Conservation (phyloP, 1,140 invertebrate genomes). For the Hyles vespertilio region DNA sequence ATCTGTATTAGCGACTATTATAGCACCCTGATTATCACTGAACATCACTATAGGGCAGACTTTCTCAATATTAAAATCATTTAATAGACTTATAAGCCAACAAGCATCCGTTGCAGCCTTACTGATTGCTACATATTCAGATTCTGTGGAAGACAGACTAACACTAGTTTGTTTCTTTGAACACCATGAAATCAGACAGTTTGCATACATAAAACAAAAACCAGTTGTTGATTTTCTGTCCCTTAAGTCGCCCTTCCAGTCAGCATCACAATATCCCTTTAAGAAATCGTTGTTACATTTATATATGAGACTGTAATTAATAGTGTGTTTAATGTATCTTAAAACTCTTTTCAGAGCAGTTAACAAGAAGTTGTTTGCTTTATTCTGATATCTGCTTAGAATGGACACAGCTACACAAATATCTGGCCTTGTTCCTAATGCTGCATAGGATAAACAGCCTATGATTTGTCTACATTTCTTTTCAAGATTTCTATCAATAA, state of each 20-base stretch:
- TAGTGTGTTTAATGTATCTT: slow-evolving; percentile 30
- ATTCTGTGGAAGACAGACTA: slow-evolving; percentile 57
- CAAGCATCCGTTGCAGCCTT: slow-evolving; percentile 43
- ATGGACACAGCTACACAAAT: slow-evolving; percentile 4
- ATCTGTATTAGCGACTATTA: too few relatives aligned
- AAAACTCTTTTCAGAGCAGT: slow-evolving; percentile 30
- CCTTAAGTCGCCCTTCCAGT: slow-evolving; percentile 37
- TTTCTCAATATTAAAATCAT: too few relatives aligned
- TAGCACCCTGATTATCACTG: too few relatives aligned
- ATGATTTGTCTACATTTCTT: too few relatives aligned
- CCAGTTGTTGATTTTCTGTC: slow-evolving; percentile 38
- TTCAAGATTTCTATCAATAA: too few relatives aligned
- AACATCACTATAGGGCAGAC: too few relatives aligned
- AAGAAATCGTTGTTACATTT: slow-evolving; percentile 20
- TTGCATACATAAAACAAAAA: slow-evolving; percentile 38
- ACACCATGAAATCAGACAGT: slow-evolving; percentile 44
- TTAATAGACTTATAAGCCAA: slow-evolving; percentile 47
- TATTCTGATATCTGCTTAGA: slow-evolving; percentile 33
- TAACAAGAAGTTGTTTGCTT: slow-evolving; percentile 24
- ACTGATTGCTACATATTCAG: slow-evolving; percentile 61
- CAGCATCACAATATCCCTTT: slow-evolving; percentile 44
- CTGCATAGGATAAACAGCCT: too few relatives aligned
- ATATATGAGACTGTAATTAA: slow-evolving; percentile 30
- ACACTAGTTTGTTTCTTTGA: slow-evolving; percentile 57
- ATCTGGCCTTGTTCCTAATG: too few relatives aligned